Conservation (phyloP, 2,797 vertebrate genomes). For the Harpagifer antarcticus region DNA sequence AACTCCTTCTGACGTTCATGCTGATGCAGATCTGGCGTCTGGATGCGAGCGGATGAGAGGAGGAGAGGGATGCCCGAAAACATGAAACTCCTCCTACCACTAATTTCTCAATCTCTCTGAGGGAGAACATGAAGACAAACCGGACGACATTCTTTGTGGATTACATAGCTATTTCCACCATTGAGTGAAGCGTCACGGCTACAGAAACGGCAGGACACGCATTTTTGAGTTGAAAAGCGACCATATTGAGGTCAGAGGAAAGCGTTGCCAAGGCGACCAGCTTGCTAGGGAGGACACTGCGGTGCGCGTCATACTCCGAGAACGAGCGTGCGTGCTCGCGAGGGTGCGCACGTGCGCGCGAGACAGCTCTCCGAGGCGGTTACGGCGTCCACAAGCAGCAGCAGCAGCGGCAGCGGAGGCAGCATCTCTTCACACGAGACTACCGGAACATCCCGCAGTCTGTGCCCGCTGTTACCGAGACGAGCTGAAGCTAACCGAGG, state of each 20-base stretch:
- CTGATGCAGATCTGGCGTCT: constrained; percentile 82
- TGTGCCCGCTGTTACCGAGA: constrained; percentile 30
- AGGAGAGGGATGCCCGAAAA: constrained; percentile 62
- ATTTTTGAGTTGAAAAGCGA: constrained; percentile 33
- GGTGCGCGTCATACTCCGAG: constrained; percentile 69
- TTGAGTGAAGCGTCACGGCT: constrained; percentile 3
- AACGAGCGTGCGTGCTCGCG: constrained; percentile 44
- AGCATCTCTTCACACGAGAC: constrained; percentile 29
- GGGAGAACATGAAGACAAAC: constrained; percentile 18
- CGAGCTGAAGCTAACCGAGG: constrained; percentile 9
- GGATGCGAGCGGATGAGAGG: constrained; percentile 60
- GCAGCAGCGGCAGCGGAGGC: constrained; percentile 13
- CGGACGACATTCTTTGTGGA: background rate
- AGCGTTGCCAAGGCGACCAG: constrained; percentile 83
- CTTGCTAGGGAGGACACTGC: constrained; percentile 78
- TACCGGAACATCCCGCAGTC: constrained; percentile 38
- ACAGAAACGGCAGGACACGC: constrained; percentile 10
- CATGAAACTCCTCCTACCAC: constrained; percentile 53
- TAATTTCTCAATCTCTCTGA: constrained; percentile 24
- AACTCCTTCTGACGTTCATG: constrained; percentile 86
- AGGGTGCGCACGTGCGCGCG: constrained; percentile 43
- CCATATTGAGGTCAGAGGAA: constrained; percentile 80
- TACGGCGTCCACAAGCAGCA: constrained; percentile 52
- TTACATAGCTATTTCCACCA: background rate
- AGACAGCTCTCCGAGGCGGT: constrained; percentile 42